Evolutionary conservation across 2,888 invertebrate species (phyloP).

Genomic region (Onchidella celtica): DNA sequence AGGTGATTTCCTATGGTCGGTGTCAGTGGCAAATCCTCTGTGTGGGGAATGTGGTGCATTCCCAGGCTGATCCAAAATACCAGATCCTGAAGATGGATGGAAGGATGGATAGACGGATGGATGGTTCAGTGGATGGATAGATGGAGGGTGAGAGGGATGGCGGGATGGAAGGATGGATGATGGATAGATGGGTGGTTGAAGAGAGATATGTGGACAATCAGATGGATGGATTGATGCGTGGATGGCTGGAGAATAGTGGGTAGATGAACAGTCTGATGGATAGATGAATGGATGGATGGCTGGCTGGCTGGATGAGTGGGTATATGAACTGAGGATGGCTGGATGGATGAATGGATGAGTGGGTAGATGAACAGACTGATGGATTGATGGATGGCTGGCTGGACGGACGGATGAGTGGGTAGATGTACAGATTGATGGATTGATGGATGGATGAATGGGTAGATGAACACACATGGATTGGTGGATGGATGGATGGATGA

Average conservation of each 20-base stretch:
- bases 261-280: too few relatives aligned
- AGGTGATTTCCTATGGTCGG: conserved; percentile 69
- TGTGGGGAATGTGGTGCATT: conserved; percentile 75
- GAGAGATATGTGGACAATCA: too few relatives aligned
- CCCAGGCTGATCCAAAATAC: conserved; percentile 77
- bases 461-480: too few relatives aligned
- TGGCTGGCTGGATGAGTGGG: neutral
- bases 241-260: too few relatives aligned
- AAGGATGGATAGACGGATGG: neutral
- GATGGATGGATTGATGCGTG: too few relatives aligned
- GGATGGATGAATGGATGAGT: neutral
- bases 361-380: too few relatives aligned
- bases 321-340: too few relatives aligned
- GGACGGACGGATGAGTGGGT: too few relatives aligned
- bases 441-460: neutral
- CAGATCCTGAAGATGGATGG: conserved; percentile 65
- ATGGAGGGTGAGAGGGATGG: neutral
- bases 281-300: too few relatives aligned
- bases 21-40: conserved; percentile 74
- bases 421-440: neutral
- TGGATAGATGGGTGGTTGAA: neutral
- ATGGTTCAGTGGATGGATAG: neutral
- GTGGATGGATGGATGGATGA: neutral
- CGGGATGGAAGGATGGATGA: too few relatives aligned
- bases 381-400: too few relatives aligned